phyloP scores from a whole-genome alignment of 2,797 vertebrate genomes.

The Myotis pilosus region DNA sequence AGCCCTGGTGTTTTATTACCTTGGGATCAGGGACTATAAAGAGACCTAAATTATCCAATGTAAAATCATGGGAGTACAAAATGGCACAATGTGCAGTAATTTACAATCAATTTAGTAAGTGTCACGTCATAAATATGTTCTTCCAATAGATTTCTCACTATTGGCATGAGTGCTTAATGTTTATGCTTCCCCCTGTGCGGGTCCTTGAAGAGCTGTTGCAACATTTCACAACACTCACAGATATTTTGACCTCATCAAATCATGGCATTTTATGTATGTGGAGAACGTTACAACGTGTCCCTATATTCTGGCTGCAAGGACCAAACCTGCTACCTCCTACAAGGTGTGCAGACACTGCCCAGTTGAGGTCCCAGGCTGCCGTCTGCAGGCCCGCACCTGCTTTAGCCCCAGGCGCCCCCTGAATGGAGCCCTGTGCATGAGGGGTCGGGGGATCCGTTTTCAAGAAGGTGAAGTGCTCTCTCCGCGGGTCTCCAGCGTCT shows the following conservation, averaged over 20 bases:
- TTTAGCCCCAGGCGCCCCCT: background rate
- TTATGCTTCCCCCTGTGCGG: background rate
- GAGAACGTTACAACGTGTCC: background rate
- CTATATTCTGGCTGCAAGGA: background rate
- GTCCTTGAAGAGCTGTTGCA: background rate
- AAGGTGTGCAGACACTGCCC: background rate
- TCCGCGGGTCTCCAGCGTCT: background rate
- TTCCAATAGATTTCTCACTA: background rate
- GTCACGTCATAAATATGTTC: conserved; percentile 50
- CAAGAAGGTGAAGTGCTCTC: background rate
- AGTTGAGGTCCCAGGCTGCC: background rate
- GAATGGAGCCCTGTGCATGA: background rate
- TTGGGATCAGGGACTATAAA: conserved; percentile 68
- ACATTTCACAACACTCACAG: background rate
- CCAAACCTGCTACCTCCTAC: background rate
- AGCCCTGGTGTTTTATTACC: conserved; percentile 66
- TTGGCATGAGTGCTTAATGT: conserved; percentile 23
- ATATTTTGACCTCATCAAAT: conserved; percentile 45
- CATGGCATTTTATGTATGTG: background rate
- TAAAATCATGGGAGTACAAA: conserved; percentile 45
- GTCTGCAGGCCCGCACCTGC: background rate
- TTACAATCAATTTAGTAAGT: conserved; percentile 56
- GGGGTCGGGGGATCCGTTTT: background rate
- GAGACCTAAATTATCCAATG: conserved; percentile 42
- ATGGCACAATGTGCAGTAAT: background rate